Evolutionary conservation across 2,113 vertebrate genomes (phyloP).

Genomic region (Lethenteron reissneri): DNA sequence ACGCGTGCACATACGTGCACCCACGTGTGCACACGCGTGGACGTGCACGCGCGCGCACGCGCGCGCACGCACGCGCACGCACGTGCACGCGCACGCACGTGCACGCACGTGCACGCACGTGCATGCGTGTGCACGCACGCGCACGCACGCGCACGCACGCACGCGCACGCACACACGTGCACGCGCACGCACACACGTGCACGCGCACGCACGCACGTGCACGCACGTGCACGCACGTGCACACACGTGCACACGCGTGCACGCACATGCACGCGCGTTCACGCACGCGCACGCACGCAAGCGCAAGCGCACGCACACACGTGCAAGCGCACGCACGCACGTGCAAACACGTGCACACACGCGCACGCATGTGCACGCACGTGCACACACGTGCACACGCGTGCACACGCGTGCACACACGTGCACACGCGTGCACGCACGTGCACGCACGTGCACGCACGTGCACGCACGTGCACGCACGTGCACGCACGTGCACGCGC

Average conservation of each 20-base stretch:
- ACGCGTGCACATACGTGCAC: background rate
- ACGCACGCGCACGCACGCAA: too few species aligned
- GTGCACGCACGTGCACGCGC: background rate
- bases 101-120: background rate
- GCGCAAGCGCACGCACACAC: too few species aligned
- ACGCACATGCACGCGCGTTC: too few species aligned
- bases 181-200: background rate
- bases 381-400: too few species aligned
- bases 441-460: background rate
- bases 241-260: background rate
- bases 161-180: background rate
- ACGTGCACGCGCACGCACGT: background rate
- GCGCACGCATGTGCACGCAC: too few species aligned
- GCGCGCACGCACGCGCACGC: background rate
- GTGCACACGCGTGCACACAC: too few species aligned
- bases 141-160: conserved; percentile 1
- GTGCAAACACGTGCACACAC: too few species aligned
- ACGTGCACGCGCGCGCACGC: background rate
- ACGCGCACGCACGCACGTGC: background rate
- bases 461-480: background rate
- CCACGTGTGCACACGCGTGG: background rate
- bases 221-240: background rate
- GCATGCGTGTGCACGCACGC: background rate
- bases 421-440: too few species aligned
- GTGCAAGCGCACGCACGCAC: too few species aligned